Conservation (phyloP, 2,113 vertebrate species). For the Cavia porcellus region DNA sequence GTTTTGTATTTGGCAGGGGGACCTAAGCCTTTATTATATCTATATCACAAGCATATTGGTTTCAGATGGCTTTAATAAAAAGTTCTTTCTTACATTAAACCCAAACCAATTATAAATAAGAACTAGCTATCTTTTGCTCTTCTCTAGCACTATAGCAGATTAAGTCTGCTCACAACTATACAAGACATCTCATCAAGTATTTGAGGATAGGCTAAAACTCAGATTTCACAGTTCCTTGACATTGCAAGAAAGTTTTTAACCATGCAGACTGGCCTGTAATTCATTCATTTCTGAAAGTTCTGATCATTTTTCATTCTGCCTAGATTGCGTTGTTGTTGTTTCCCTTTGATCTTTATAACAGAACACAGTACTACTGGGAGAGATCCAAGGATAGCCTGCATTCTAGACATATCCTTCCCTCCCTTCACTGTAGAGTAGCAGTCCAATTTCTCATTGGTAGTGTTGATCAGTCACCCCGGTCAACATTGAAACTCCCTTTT, state of each 20-base stretch:
- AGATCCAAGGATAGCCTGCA: neutral
- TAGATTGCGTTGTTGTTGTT: neutral
- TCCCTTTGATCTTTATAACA: neutral
- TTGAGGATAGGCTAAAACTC: slow-evolving; percentile 42
- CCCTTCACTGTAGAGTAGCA: neutral
- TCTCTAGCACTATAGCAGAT: slow-evolving; percentile 44
- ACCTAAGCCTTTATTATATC: neutral
- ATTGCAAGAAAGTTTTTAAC: neutral
- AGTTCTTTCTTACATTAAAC: slow-evolving; percentile 14
- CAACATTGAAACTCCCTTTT: neutral
- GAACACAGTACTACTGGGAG: neutral
- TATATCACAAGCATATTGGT: neutral
- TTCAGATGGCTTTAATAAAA: slow-evolving; percentile 18
- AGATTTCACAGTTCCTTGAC: slow-evolving; percentile 53
- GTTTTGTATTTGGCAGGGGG: neutral
- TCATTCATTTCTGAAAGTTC: neutral
- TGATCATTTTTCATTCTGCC: neutral
- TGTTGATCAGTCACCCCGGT: neutral
- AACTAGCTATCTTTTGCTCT: slow-evolving; percentile 53
- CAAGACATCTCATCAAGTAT: slow-evolving; percentile 42
- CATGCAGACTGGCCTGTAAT: neutral
- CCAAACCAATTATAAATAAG: neutral
- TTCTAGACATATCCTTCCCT: neutral
- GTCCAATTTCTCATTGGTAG: neutral
- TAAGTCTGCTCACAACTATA: slow-evolving; percentile 45